These are phyloP conservation scores for Pteromalus puparum DNA, from an alignment of 1,140 invertebrate species.

Conservation along the genomic window DNA sequence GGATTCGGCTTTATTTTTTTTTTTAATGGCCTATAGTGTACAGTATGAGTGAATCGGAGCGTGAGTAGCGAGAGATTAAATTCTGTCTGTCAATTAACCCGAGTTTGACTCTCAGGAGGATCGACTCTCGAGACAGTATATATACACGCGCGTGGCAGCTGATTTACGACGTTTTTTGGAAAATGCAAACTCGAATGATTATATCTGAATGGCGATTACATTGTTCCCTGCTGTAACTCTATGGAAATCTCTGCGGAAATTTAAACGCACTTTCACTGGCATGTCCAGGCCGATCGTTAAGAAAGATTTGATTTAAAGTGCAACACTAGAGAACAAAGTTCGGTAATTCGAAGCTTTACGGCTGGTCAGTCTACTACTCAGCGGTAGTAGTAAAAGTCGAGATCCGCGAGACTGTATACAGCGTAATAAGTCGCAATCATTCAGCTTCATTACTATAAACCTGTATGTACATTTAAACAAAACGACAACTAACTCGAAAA, in stretches of 20 bases:
- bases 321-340: background rate
- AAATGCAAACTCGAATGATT: background rate
- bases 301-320: background rate
- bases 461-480: background rate
- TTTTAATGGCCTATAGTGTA: background rate
- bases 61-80: background rate
- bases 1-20: background rate
- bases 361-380: no score
- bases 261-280: background rate
- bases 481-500: background rate
- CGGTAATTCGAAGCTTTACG: background rate
- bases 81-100: constrained; percentile 44
- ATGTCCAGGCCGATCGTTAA: background rate
- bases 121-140: background rate
- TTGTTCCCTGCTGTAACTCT: background rate
- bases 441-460: no score
- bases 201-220: background rate
- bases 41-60: background rate
- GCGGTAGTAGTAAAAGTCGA: constrained; percentile 2
- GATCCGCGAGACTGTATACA: background rate
- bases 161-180: background rate
- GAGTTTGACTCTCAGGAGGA: background rate
- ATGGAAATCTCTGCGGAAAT: background rate
- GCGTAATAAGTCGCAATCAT: background rate
- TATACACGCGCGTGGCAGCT: no score